A percentile compares a stretch with the other conserved stretches of the same genome.
phyloP scores from a whole-genome alignment of 2,888 invertebrate species.

The Stenodema calcarata region DNA sequence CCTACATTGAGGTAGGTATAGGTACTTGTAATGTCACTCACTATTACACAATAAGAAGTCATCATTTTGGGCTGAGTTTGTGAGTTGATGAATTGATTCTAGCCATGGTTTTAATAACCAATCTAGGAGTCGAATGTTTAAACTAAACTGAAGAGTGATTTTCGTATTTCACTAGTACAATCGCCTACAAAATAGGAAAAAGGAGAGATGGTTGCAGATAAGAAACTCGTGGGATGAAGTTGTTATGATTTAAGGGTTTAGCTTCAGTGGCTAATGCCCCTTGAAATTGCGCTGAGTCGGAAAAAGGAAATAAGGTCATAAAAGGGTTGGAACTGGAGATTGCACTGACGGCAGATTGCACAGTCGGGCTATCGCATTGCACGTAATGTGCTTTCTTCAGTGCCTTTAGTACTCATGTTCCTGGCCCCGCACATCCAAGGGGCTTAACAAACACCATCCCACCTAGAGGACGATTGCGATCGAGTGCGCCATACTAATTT shows the following conservation, averaged over 20 bases:
- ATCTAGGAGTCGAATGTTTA: too few relatives aligned
- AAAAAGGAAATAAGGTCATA: conserved; percentile 48
- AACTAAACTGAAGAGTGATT: not conserved
- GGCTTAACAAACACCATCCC: not conserved
- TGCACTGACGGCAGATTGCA: conserved; percentile 36
- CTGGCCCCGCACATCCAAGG: not conserved
- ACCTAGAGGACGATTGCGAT: not conserved
- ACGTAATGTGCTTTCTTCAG: not conserved
- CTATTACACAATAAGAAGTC: too few relatives aligned
- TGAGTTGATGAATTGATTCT: too few relatives aligned
- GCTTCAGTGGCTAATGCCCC: conserved; percentile 41
- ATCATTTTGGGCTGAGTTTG: too few relatives aligned
- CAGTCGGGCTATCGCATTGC: conserved; percentile 40
- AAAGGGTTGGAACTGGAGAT: conserved; percentile 17
- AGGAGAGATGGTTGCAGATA: not conserved
- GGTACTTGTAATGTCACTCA: too few relatives aligned
- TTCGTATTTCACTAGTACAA: not conserved
- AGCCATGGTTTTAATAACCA: too few relatives aligned
- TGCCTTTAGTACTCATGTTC: conserved; percentile 1
- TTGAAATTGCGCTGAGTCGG: conserved; percentile 42
- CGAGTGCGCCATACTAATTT: not conserved
- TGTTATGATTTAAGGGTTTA: conserved; percentile 29
- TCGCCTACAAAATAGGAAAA: not conserved
- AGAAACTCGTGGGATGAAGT: conserved; percentile 3
- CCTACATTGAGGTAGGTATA: too few relatives aligned